Percentiles rank a stretch among this genome's conserved stretches.
These are phyloP conservation scores for Montipora efflorescens DNA, from an alignment of 64 coral and sea anemone genomes.

Conservation along the genomic window DNA sequence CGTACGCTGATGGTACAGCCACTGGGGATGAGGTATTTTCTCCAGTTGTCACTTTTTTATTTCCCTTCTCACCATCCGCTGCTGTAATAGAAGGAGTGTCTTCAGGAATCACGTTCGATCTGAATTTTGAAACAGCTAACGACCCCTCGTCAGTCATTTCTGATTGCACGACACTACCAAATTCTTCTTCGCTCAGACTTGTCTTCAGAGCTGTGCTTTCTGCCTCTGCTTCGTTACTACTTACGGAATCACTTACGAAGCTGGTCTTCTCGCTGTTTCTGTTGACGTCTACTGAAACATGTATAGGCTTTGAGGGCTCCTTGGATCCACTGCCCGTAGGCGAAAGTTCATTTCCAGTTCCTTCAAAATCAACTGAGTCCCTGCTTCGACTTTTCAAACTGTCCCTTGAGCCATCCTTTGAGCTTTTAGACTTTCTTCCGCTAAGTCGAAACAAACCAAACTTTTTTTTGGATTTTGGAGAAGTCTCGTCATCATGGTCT, in stretches of 20 bases:
- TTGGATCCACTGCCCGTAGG: neutral
- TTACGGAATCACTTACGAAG: neutral
- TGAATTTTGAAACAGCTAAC: neutral
- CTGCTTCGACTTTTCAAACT: constrained; percentile 23
- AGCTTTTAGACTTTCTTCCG: constrained; percentile 15
- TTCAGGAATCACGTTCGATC: neutral
- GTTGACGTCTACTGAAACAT: neutral
- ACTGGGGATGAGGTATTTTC: neutral
- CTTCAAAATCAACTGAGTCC: constrained; percentile 21
- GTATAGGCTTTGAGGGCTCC: neutral
- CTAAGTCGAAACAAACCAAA: constrained; percentile 27
- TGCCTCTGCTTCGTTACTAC: neutral
- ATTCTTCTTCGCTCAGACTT: neutral
- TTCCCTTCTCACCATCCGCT: neutral
- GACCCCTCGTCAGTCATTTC: neutral
- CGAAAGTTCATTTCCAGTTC: neutral
- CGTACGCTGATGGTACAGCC: neutral
- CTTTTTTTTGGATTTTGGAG: constrained; percentile 21
- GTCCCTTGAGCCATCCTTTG: constrained; percentile 12
- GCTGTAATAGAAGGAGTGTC: neutral
- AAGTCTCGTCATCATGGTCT: neutral
- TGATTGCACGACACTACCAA: neutral
- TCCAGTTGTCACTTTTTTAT: neutral
- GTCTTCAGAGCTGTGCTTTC: neutral
- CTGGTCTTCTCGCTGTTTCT: neutral